These are phyloP conservation scores for Drosophila falleni DNA, from an alignment of 2,888 invertebrate species.

Conservation along the genomic window DNA sequence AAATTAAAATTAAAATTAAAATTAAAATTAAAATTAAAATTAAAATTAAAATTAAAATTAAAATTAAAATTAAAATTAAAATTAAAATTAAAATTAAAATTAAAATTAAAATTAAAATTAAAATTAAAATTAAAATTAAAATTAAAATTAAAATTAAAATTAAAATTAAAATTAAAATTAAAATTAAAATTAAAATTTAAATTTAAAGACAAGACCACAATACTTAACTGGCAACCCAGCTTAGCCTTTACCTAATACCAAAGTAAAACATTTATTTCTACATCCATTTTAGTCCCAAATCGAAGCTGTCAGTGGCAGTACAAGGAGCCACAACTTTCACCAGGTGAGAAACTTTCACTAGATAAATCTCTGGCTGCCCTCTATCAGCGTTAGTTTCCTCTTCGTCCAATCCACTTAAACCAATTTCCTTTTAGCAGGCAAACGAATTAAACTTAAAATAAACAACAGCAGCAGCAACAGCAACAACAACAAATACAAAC, in stretches of 20 bases:
- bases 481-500: constrained; percentile 24
- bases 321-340: constrained; percentile 25
- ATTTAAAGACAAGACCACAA: constrained; percentile 7
- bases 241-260: constrained; percentile 1
- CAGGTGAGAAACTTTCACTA: constrained; percentile 62
- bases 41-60: no score
- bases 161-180: no score
- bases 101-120: no score
- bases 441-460: constrained; percentile 76
- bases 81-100: no score
- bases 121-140: no score
- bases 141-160: no score
- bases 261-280: constrained; percentile 5
- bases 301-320: constrained; percentile 47
- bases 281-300: constrained; percentile 23
- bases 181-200: no score
- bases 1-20: no score
- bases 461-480: constrained; percentile 49
- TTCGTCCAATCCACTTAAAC: constrained; percentile 53
- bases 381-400: constrained; percentile 12
- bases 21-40: no score
- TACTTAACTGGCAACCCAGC: not conserved
- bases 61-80: no score
- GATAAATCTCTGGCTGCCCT: constrained; percentile 42
- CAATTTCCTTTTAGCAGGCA: constrained; percentile 62